Evolutionary conservation across 2,797 vertebrate species (phyloP), one percentile per base, ranked within the genome.

Genomic region (Hippoglossus hippoglossus): DNA sequence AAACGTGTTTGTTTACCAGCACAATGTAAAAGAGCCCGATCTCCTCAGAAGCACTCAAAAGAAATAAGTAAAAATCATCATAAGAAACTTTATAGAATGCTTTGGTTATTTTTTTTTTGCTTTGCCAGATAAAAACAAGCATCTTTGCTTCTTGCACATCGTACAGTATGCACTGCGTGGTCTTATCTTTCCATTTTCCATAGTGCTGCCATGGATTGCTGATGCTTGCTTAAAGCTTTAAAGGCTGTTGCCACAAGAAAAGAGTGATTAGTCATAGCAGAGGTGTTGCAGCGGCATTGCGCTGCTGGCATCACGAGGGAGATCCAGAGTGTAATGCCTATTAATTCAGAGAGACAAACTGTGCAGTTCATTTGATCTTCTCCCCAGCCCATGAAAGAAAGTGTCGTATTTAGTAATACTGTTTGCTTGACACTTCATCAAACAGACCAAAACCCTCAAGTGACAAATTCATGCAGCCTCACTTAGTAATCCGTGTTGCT

Each of bases 251-350:
- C 60, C 63, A 61, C 46, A 60, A 79, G 67, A 73, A 80, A 72
- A 66, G 25, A 77, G 22, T 66, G 61, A 87, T 86, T 82, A 86
- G 85, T 85, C 74, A 82, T 72, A 81, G 82, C 65, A 61, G 84
- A 81, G 66, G 66, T 82, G 70, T 75, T 83, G 77, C 68, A 71
- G 80, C 71, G 63, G 60, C 67, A 55, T 49, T 62, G 67, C 65
- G 67, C 73, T 76, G 60, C 67, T 74, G 64, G 76, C 81, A 63
- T 72, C 74, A 68, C 66, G 53, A 21, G 73, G 56, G 72, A 79
- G 67, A 79, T 59, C 51, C 60, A 56, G 69, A 67, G 60, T 73
- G 50, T 18, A 81, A 82, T 62, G 49, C 75, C 39, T 73, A 69
- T 80, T 80, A 75, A 70, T 79, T 76, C 58, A 57, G 36, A 63